Base-by-base conservation (phyloP, 2,888 invertebrate species). In the Drosophila lutescens region DNA sequence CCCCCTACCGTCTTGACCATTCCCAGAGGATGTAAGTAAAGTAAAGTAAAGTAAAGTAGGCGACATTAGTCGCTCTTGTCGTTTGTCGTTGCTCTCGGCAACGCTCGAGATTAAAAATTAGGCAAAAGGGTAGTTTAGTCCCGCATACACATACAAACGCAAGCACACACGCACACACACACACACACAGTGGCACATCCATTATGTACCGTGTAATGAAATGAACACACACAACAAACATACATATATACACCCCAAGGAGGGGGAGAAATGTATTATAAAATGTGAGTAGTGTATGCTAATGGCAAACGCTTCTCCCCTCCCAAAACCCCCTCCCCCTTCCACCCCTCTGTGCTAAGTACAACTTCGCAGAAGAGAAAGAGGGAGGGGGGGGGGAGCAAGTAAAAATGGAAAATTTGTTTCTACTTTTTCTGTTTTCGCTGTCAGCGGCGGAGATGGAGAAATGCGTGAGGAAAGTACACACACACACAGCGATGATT, bases 241-340 rank as follows among this genome's bases (percentile, higher is more conserved):
- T 46, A 36, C 43, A 51, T 38, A 13, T 26, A 51, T 26, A 13
- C 34, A 20, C 10, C 10, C 4, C 4, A 12, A 6, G 23, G 30
- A 23, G 4, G 23, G 54, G 38, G 60, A 67, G 17, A 81, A 82
- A 79, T 75, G 78, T 78, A 82, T 83, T 83, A 83, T 74, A 81
- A 85, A 85, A 85, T 80, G 83, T 80, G 82, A 83, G 82, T 83
- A 85, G 82, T 83, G 86, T 82, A 85, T 85, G 83, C 83, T 83
- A 86, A 86, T 86, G 86, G 83, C 83, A 82, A 85, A 78, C 81
- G 81, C 80, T 66, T 17, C 49, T 49, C 10, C 55, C 43, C 17
- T 26, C 54, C 43, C 8, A 6, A 5, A n/a, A 40, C 41, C 41
- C 17, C 4, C 41, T 6, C 12, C 43, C 43, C 43, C 20, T 20